Percentiles rank a stretch among this genome's conserved stretches.
Conservation (phyloP, 2,113 vertebrate species). For the Lota lota region DNA sequence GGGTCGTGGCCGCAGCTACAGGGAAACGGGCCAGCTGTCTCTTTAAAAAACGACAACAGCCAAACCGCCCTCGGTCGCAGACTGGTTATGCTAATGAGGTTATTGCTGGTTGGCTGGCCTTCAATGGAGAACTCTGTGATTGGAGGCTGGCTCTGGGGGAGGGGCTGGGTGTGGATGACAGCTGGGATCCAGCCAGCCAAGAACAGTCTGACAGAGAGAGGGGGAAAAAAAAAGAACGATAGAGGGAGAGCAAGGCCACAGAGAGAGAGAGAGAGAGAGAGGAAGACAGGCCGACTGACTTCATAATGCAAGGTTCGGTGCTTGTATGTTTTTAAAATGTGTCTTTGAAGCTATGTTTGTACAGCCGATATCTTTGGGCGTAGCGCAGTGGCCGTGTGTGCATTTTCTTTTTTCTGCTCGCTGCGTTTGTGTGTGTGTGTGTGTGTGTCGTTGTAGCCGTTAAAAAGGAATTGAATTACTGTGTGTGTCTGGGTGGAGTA, state of each 20-base stretch:
- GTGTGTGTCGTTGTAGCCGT: slow-evolving; percentile 47
- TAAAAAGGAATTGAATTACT: slow-evolving; percentile 64
- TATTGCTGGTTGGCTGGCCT: slow-evolving; percentile 73
- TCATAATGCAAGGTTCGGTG: slow-evolving; percentile 81
- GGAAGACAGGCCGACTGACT: slow-evolving; percentile 76
- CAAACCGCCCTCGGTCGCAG: slow-evolving; percentile 52
- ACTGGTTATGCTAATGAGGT: slow-evolving; percentile 73
- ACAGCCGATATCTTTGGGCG: slow-evolving; percentile 56
- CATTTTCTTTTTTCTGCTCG: slow-evolving; percentile 54
- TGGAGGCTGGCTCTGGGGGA: slow-evolving; percentile 63
- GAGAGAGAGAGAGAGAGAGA: slow-evolving; percentile 44
- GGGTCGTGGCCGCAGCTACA: slow-evolving; percentile 55
- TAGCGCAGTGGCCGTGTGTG: slow-evolving; percentile 41
- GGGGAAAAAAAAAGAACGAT: slow-evolving; percentile 58
- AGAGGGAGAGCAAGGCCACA: slow-evolving; percentile 34
- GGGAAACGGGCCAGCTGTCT: slow-evolving; percentile 72
- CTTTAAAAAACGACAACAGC: slow-evolving; percentile 79
- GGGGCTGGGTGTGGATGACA: slow-evolving; percentile 75
- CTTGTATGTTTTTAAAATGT: slow-evolving; percentile 54
- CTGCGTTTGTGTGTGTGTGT: slow-evolving; percentile 36
- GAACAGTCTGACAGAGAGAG: slow-evolving; percentile 73
- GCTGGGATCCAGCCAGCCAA: slow-evolving; percentile 75
- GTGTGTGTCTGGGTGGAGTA: slow-evolving; percentile 71
- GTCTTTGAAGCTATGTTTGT: slow-evolving; percentile 58
- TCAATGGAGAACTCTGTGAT: slow-evolving; percentile 56